phyloP scores from a whole-genome alignment of 2,888 invertebrate genomes.

The Minunthozetes semirufus region DNA sequence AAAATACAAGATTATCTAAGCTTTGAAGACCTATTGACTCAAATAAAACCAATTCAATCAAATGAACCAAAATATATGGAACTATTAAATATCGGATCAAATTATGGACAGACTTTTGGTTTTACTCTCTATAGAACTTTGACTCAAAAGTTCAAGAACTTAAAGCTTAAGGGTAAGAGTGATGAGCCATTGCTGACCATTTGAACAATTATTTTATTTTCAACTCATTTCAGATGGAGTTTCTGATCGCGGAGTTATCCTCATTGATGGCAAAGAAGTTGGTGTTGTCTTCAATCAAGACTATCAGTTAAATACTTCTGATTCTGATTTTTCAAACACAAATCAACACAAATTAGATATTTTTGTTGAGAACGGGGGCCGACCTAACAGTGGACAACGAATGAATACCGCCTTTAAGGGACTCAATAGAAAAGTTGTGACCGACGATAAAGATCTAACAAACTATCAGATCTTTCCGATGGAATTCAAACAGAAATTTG shows the following conservation, averaged over 20 bases:
- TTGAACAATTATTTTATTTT: no score
- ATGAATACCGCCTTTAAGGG: background rate
- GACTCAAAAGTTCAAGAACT: background rate
- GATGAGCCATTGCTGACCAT: no score
- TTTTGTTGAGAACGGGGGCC: background rate
- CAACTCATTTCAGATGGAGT: no score
- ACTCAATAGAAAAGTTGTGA: background rate
- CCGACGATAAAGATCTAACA: background rate
- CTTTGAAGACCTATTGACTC: slow-evolving; percentile 18
- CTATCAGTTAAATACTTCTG: background rate
- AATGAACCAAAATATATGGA: background rate
- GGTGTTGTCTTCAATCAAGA: background rate
- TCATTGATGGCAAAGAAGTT: background rate
- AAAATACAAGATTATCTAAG: background rate
- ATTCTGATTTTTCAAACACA: no score
- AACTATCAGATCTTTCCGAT: background rate
- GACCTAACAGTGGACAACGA: no score
- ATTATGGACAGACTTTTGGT: background rate
- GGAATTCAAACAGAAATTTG: background rate
- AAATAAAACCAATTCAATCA: background rate
- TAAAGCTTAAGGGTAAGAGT: background rate
- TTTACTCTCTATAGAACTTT: background rate
- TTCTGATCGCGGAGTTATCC: background rate
- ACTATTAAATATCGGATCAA: background rate
- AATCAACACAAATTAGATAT: background rate